Evolutionary conservation across 2,113 vertebrate species (phyloP).

Genomic region (Coptodon rendalli): DNA sequence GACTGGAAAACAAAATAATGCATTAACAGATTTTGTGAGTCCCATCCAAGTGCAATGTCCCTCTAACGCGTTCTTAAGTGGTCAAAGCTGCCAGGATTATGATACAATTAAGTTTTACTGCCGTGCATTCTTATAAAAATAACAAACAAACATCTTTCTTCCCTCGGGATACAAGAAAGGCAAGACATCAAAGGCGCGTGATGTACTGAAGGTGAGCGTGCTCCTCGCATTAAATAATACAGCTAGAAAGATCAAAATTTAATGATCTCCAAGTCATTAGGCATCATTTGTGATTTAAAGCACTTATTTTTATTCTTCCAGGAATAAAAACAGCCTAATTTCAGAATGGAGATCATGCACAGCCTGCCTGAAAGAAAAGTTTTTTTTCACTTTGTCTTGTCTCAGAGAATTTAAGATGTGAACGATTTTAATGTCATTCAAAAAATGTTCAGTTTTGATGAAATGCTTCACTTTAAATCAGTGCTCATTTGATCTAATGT

Average conservation of each 20-base stretch:
- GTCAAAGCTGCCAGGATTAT: background rate
- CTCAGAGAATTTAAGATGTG: constrained; percentile 10
- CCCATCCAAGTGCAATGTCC: background rate
- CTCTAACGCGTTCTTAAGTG: background rate
- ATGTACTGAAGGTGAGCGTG: constrained; percentile 31
- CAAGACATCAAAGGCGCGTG: constrained; percentile 38
- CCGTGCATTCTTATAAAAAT: background rate
- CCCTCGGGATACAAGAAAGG: constrained; percentile 1
- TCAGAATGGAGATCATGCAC: background rate
- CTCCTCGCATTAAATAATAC: constrained; percentile 35
- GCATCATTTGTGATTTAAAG: constrained; percentile 44
- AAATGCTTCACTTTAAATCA: constrained; percentile 1
- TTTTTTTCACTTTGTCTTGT: background rate
- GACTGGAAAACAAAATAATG: background rate
- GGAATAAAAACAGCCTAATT: constrained; percentile 29
- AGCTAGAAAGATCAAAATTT: constrained; percentile 25
- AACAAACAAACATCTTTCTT: constrained; percentile 30
- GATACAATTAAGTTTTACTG: background rate
- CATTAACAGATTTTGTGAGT: background rate
- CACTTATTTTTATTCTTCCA: background rate
- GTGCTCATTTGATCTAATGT: constrained; percentile 20
- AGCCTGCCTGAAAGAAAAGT: constrained; percentile 8
- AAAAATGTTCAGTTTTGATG: background rate
- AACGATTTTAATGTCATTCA: constrained; percentile 7
- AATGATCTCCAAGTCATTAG: constrained; percentile 33